Conservation (phyloP, 2,888 invertebrate genomes). For the Strigamia crassipes region DNA sequence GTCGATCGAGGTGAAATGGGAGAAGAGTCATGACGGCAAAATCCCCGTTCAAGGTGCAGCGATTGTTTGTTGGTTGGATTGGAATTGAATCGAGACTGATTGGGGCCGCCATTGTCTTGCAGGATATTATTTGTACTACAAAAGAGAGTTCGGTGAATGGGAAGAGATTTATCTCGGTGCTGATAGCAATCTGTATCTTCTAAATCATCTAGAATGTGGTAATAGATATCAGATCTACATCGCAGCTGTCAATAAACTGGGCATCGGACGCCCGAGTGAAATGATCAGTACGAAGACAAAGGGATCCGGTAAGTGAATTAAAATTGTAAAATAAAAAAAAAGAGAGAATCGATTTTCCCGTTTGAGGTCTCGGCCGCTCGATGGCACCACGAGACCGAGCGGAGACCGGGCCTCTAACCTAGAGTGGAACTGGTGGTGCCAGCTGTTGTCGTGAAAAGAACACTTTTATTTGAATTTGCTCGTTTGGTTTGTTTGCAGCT, state of each 20-base stretch:
- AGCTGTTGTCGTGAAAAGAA: background rate
- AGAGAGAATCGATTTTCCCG: no score
- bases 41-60: conserved; percentile 15
- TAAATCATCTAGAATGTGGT: conserved; percentile 43
- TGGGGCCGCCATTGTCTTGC: background rate
- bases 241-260: conserved; percentile 43
- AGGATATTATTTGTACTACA: conserved; percentile 46
- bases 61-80: no score
- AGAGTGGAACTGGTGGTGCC: background rate
- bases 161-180: conserved; percentile 32
- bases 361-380: background rate
- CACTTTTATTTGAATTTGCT: no score
- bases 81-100: no score
- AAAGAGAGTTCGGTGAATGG: conserved; percentile 45
- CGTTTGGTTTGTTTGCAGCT: conserved; percentile 38
- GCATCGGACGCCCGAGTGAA: conserved; percentile 36
- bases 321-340: background rate
- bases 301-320: conserved; percentile 43
- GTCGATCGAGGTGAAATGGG: conserved; percentile 44
- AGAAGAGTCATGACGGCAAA: background rate
- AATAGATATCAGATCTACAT: conserved; percentile 45
- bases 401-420: no score
- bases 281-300: conserved; percentile 44
- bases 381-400: background rate
- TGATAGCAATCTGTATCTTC: conserved; percentile 21